Percentiles rank a stretch among this genome's conserved stretches.
These are phyloP conservation scores for Onthophagus taurus DNA, from an alignment of 1,140 invertebrate genomes.

Conservation along the genomic window DNA sequence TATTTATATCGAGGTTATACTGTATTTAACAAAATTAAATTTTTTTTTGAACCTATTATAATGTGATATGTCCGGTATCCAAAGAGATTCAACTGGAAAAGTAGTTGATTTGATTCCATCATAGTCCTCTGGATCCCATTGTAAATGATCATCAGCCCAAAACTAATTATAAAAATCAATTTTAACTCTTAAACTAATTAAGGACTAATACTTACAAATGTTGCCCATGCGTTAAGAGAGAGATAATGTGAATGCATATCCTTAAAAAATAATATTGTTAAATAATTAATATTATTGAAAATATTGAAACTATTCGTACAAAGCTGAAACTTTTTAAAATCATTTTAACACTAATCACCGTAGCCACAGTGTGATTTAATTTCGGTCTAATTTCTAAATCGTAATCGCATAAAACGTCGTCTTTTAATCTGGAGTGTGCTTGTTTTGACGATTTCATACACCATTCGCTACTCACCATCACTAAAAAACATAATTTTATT, in stretches of 20 bases:
- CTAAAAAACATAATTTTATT: too few species aligned
- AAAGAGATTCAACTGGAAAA: background rate
- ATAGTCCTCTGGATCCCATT: slow-evolving; percentile 37
- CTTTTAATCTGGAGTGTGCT: slow-evolving; percentile 30
- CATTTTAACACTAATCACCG: slow-evolving; percentile 37
- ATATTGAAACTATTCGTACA: slow-evolving; percentile 34
- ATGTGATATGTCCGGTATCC: background rate
- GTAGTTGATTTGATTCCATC: slow-evolving; percentile 25
- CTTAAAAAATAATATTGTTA: slow-evolving; percentile 11
- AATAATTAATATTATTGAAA: slow-evolving; percentile 11
- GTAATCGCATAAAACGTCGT: slow-evolving; percentile 42
- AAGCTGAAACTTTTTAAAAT: slow-evolving; percentile 40
- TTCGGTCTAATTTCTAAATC: slow-evolving; percentile 39
- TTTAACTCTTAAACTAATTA: background rate
- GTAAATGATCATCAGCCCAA: slow-evolving; percentile 37
- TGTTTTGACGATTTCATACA: slow-evolving; percentile 4
- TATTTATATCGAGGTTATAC: too few species aligned
- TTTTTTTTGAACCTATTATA: too few species aligned
- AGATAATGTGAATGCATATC: slow-evolving; percentile 1
- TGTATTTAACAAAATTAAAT: too few species aligned
- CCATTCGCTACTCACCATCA: too few species aligned
- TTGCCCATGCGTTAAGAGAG: background rate
- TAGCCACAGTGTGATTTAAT: slow-evolving; percentile 26
- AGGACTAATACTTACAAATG: background rate
- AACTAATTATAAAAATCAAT: slow-evolving; percentile 21